Evolutionary conservation across 64 coral and sea anemone species (phyloP).

Genomic region (Stylophora pistillata): DNA sequence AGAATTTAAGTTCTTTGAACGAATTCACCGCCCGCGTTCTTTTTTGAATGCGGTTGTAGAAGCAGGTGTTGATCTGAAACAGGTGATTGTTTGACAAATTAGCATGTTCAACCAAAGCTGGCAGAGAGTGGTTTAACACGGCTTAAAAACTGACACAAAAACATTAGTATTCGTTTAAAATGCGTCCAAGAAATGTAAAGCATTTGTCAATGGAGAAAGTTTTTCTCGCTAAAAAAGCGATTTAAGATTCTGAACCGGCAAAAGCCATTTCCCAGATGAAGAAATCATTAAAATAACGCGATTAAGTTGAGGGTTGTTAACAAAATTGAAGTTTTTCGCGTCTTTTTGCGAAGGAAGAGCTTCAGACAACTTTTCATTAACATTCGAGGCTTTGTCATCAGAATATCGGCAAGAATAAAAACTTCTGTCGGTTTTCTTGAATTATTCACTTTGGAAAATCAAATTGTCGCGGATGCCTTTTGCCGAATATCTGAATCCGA

Average conservation of each 20-base stretch:
- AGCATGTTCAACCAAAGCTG: slow-evolving; percentile 39
- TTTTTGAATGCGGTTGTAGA: background rate
- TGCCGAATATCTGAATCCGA: slow-evolving; percentile 22
- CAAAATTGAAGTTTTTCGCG: slow-evolving; percentile 12
- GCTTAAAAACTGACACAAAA: background rate
- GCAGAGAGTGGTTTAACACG: slow-evolving; percentile 7
- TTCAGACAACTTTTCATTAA: slow-evolving; percentile 22
- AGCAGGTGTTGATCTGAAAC: slow-evolving; percentile 3
- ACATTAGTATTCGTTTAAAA: background rate
- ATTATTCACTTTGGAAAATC: slow-evolving; percentile 35
- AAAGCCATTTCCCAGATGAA: background rate
- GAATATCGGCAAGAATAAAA: background rate
- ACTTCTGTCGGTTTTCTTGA: slow-evolving; percentile 13
- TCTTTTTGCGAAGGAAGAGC: slow-evolving; percentile 30
- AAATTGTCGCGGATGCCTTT: background rate
- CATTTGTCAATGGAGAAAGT: background rate
- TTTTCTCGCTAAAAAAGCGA: background rate
- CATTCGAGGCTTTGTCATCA: background rate
- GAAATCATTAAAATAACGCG: background rate
- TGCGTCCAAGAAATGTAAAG: background rate
- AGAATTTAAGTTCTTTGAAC: background rate
- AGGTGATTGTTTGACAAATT: slow-evolving; percentile 39
- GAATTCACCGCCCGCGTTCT: background rate
- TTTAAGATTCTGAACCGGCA: background rate
- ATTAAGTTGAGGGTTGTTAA: slow-evolving; percentile 27